phyloP scores from a whole-genome alignment of 2,113 vertebrate species.

The Anser brachyrhynchus region DNA sequence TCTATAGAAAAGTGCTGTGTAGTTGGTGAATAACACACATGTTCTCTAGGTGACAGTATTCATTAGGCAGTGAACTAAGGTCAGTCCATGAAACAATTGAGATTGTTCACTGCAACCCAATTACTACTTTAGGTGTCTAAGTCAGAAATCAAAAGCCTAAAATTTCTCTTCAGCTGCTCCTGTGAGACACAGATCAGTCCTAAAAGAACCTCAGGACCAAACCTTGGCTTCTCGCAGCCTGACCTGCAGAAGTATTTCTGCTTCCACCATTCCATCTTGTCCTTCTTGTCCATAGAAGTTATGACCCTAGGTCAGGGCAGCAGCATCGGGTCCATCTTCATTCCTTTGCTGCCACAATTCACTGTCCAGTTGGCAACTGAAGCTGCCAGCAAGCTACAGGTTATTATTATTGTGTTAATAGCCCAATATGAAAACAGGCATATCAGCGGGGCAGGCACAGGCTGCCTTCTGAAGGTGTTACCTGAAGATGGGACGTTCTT shows the following conservation, averaged over 20 bases:
- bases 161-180: background rate
- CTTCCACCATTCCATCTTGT: background rate
- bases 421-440: background rate
- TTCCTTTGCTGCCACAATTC: background rate
- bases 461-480: background rate
- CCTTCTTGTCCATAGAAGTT: background rate
- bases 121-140: background rate
- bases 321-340: background rate
- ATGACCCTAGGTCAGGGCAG: fast-evolving
- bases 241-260: background rate
- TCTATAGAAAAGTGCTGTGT: conserved; percentile 6
- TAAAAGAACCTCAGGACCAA: background rate
- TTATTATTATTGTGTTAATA: background rate
- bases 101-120: background rate
- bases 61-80: background rate
- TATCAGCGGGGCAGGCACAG: background rate
- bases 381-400: background rate
- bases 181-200: background rate
- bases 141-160: background rate
- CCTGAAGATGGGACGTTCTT: background rate
- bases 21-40: background rate
- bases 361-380: background rate
- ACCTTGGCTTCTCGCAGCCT: background rate
- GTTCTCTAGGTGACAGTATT: background rate
- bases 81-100: background rate